phyloP scores from a whole-genome alignment of 2,113 vertebrate genomes.

The Actenoides hombroni region DNA sequence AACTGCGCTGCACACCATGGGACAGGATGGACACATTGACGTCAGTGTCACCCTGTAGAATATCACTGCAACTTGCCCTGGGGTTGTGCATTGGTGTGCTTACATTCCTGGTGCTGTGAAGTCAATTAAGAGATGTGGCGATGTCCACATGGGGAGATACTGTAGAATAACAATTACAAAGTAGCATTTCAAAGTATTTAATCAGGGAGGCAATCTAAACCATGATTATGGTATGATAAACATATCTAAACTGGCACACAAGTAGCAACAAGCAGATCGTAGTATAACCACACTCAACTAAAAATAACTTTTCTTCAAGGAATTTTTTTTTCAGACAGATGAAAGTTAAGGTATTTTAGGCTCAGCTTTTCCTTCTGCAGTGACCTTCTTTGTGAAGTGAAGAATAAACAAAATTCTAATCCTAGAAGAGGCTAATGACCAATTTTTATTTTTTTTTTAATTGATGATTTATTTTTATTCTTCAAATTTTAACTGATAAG shows the following conservation, averaged over 20 bases:
- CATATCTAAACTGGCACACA: background rate
- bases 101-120: background rate
- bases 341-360: background rate
- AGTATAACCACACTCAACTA: background rate
- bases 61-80: background rate
- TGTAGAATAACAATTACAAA: background rate
- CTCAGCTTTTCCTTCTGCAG: background rate
- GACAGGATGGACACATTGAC: background rate
- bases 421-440: background rate
- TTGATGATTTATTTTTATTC: background rate
- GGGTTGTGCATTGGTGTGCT: background rate
- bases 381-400: background rate
- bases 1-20: rapidly evolving
- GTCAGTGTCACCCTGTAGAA: background rate
- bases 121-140: background rate
- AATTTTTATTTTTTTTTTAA: background rate
- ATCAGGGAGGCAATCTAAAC: background rate
- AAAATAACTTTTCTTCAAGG: background rate
- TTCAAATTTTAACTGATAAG: background rate
- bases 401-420: background rate
- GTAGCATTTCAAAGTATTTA: background rate
- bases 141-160: background rate
- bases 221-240: background rate
- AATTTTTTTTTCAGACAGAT: background rate
- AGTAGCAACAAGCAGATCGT: background rate